Evolutionary conservation across 2,797 vertebrate species (phyloP).

Genomic region (Pseudotriccus pelzelni): DNA sequence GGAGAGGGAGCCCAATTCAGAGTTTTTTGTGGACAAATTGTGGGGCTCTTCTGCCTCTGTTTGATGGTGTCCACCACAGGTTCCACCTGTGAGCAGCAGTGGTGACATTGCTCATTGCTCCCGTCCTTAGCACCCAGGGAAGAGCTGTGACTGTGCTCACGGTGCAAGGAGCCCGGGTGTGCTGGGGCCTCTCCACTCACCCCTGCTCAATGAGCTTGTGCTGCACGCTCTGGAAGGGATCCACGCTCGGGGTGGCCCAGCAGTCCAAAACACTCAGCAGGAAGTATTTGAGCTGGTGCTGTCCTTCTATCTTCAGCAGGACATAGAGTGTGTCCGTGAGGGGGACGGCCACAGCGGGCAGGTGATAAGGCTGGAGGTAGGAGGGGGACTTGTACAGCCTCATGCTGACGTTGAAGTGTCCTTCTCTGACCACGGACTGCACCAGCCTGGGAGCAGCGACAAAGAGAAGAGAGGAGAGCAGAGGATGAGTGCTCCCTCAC

Average conservation of each 20-base stretch:
- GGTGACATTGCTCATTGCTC: not conserved
- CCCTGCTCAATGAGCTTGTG: conserved; percentile 66
- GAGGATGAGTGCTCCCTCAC: not conserved
- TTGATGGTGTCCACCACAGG: not conserved
- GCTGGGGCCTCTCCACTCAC: not conserved
- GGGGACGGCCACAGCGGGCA: not conserved
- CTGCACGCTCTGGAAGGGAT: not conserved
- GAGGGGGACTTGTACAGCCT: conserved; percentile 33
- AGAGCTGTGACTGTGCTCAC: rapidly evolving
- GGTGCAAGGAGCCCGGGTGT: not conserved
- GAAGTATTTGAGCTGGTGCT: conserved; percentile 57
- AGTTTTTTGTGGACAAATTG: not conserved
- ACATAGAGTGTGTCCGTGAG: conserved; percentile 16
- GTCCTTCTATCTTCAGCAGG: conserved; percentile 61
- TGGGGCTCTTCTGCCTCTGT: not conserved
- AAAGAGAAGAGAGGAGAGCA: not conserved
- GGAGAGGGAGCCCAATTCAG: not conserved
- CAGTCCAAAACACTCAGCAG: conserved; percentile 64
- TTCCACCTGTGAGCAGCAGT: not conserved
- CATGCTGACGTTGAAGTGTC: conserved; percentile 66
- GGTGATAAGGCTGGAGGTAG: conserved; percentile 42
- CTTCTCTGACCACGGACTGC: conserved; percentile 64
- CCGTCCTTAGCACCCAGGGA: not conserved
- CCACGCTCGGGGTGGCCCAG: conserved; percentile 45
- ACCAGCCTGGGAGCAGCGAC: conserved; percentile 30